Base-by-base conservation (phyloP, 2,888 invertebrate genomes). In the Meiosimyza decipiens region DNA sequence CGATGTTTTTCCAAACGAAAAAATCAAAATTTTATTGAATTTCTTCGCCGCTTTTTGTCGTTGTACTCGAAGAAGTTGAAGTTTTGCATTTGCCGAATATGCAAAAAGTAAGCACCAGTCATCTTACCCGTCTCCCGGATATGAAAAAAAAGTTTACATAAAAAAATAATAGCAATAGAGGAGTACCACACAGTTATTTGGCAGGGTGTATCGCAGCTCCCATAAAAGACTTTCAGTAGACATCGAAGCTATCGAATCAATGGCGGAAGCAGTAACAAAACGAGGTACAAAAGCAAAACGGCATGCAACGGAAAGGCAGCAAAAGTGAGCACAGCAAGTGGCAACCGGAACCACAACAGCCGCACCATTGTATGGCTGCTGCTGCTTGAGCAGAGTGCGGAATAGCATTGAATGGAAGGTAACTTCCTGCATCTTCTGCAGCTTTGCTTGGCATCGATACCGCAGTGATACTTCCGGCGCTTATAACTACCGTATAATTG, bases 381-480 rank as follows among this genome's bases (percentile, higher is more conserved):
- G 40, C 9, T 40, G 40, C 40, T 40, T 40, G 7, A 54, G 60
- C 50, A 13, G 22, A 6, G 62, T 13, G 12, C 9, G 52, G 18
- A 40, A 40, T 33, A 22, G 54, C 54, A 28, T 6, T 13, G 50
- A 15, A 40, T 50, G 68, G 18, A 40, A 67, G 47, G 40, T 22
- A 16, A 18, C 54, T 62, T 59, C 70, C 60, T 52, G 62, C 67
- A 67, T 67, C 67, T 67, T 67, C 18, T 40, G n/a, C 51, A 22
- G 69, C 33, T 63, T n/a, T 13, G 51, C 66, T 62, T 67, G 67
- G 62, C 64, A 67, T 65, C 66, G 70, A 73, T 72, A 68, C 67
- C 63, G 59, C 73, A 67, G 67, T 70, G 72, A 75, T 75, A 75
- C 75, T 75, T 75, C 73, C 75, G 72, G 54, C 52, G 18, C 57